A percentile compares a stretch with the other conserved stretches of the same genome.
phyloP scores from a whole-genome alignment of 2,113 vertebrate genomes.

The Uria lomvia region DNA sequence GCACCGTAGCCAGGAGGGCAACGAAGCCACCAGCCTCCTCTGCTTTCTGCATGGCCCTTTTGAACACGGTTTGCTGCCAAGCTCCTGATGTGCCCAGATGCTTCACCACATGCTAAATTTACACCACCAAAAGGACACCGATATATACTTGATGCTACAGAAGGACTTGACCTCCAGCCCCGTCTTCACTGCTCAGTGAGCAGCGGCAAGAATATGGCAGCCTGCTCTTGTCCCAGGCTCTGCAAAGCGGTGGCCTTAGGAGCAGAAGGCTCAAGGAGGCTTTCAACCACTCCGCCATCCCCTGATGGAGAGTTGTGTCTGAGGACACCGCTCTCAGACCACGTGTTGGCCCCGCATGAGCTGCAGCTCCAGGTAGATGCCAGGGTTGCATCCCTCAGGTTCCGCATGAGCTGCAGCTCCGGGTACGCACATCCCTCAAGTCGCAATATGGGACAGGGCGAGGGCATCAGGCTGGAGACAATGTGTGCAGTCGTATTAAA shows the following conservation, averaged over 20 bases:
- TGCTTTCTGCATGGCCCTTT: neutral
- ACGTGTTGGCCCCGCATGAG: fast-evolving
- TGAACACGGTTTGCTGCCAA: neutral
- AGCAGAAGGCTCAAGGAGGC: neutral
- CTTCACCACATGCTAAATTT: neutral
- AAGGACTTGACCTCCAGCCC: neutral
- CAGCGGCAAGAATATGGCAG: neutral
- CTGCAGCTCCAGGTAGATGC: neutral
- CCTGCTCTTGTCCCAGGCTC: neutral
- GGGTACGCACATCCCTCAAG: neutral
- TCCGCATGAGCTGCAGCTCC: neutral
- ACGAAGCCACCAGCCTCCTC: neutral
- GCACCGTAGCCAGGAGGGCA: neutral
- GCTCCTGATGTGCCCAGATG: neutral
- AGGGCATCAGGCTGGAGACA: neutral
- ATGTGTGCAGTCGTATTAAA: fast-evolving
- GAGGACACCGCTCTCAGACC: neutral
- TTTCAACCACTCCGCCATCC: neutral
- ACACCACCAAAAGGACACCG: fast-evolving
- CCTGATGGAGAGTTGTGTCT: too few relatives aligned
- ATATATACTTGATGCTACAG: too few relatives aligned
- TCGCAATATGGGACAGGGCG: fast-evolving
- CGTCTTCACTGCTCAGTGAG: fast-evolving
- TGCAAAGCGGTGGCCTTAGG: neutral
- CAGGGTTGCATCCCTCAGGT: neutral